Base-by-base conservation (phyloP, 2,888 invertebrate species). In the Caenorhabditis zanzibari region DNA sequence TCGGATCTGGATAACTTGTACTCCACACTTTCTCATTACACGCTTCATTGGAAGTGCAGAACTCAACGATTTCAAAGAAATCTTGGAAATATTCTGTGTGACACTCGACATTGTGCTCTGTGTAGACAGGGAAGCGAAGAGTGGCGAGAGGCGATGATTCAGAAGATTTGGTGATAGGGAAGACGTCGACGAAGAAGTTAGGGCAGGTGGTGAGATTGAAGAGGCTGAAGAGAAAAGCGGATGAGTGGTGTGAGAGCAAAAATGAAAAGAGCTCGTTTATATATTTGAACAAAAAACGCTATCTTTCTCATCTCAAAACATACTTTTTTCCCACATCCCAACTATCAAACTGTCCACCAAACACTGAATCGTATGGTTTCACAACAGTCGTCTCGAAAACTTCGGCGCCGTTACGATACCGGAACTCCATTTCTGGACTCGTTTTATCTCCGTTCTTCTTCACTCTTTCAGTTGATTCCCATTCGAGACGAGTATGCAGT, bases 311-410 rank as follows among this genome's bases (percentile, higher is more conserved):
- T 5, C 2, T 19, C 19, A 47, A 47, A 12, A 69, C 69, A 24
- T 14, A 77, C 76, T 66, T 84, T 35, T 74, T 66, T 0, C 35
- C 49, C 16, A 84, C 56, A 52, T 68, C 24, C 16, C 81, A 32
- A 49, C 79, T 82, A 59, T 82, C 81, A 58, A 88, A 88, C 59
- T 88, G 88, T 59, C 84, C 83, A 14, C 86, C 86, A 41, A 80
- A 86, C 10, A 84, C 89, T 9, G 91, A 92, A 82, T 92, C 88
- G 79, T 91, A 91, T 10, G 88, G 85, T 26, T 81, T 59, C 7
- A 92, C 73, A 3, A 44, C 38, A 16, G 86, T 58, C 5, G 72
- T 71, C 14, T 82, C 82, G 28, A 88, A 81, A 0, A 68, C 0
- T 5, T 61, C 56, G n/a, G 44, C 35, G 5, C 56, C 69, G 19